These are phyloP conservation scores for Nysson spinosus DNA, from an alignment of 2,888 invertebrate species.

Conservation along the genomic window DNA sequence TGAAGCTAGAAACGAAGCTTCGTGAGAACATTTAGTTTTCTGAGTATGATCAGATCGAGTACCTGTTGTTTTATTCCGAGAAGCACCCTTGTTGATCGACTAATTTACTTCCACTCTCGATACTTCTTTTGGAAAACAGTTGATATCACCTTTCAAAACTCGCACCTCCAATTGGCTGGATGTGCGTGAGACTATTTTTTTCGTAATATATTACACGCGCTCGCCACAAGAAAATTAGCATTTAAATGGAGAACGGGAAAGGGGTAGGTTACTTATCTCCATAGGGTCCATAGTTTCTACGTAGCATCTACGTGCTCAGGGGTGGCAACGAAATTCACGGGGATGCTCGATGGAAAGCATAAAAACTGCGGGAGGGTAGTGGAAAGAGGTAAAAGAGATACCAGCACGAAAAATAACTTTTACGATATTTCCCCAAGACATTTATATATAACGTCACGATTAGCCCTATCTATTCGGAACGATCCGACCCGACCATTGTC, in stretches of 20 bases:
- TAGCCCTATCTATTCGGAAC: slow-evolving; percentile 13
- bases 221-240: slow-evolving; percentile 26
- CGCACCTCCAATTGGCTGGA: no score
- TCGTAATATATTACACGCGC: no score
- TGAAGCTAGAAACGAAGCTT: no score
- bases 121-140: no score
- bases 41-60: no score
- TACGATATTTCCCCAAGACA: slow-evolving; percentile 31
- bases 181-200: slow-evolving; percentile 20
- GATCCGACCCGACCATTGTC: neutral
- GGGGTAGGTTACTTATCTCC: slow-evolving; percentile 11
- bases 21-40: no score
- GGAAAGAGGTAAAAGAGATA: slow-evolving; percentile 12
- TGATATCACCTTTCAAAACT: no score
- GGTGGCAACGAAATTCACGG: slow-evolving; percentile 7
- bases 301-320: neutral
- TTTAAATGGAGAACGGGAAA: slow-evolving; percentile 29
- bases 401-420: slow-evolving; percentile 16
- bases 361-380: slow-evolving; percentile 2
- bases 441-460: slow-evolving; percentile 22
- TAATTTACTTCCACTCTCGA: no score
- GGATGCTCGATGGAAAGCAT: neutral
- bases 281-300: neutral
- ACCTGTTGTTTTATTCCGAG: no score
- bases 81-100: no score